Evolutionary conservation across 2,797 vertebrate genomes (phyloP).

Genomic region (Cyprinella venusta): DNA sequence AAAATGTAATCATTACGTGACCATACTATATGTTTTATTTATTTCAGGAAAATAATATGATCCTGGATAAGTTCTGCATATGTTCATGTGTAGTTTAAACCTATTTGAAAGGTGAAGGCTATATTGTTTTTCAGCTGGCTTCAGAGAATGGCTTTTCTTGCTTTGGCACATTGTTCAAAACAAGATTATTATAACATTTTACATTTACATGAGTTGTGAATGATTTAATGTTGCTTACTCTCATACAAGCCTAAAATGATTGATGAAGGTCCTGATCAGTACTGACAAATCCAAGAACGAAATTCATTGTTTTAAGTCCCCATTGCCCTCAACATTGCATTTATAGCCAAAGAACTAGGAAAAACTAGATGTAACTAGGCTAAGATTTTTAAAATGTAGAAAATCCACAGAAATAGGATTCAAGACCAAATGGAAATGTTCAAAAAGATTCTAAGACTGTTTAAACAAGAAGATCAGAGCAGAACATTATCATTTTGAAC

Average conservation of each 20-base stretch:
- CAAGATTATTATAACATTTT: conserved; percentile 6
- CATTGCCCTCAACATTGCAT: conserved; percentile 40
- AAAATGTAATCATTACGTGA: not conserved
- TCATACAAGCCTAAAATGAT: conserved; percentile 31
- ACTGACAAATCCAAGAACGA: conserved; percentile 25
- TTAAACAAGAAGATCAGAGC: conserved; percentile 42
- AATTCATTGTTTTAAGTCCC: conserved; percentile 38
- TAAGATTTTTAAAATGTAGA: conserved; percentile 42
- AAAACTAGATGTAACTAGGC: conserved; percentile 39
- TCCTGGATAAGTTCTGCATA: not conserved
- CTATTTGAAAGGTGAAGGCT: not conserved
- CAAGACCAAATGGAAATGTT: not conserved
- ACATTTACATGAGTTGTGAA: conserved; percentile 47
- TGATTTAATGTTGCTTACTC: conserved; percentile 20
- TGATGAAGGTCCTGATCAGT: conserved; percentile 28
- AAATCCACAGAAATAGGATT: conserved; percentile 47
- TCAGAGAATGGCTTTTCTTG: not conserved
- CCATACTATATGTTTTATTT: not conserved
- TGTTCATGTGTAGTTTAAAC: not conserved
- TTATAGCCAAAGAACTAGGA: conserved; percentile 46
- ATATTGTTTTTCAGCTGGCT: conserved; percentile 3
- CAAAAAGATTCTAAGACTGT: conserved; percentile 26
- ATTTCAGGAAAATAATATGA: not conserved
- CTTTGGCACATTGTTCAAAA: not conserved
- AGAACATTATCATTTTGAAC: conserved; percentile 18